phyloP scores from a whole-genome alignment of 2,888 invertebrate species.

The Penaeus monodon region DNA sequence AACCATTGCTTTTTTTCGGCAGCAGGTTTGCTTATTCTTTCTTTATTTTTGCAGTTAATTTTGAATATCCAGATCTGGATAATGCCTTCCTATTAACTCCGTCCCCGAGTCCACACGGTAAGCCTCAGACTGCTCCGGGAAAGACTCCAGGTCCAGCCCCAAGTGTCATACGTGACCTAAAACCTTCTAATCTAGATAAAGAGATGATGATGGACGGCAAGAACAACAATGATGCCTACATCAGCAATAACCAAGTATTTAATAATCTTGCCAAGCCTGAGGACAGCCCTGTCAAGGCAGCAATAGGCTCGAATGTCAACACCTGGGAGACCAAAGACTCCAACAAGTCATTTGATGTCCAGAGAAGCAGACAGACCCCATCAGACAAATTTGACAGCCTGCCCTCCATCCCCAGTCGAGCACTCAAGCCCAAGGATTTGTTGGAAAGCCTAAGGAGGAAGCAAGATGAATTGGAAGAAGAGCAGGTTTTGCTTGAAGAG shows the following conservation, averaged over 20 bases:
- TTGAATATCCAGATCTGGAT: constrained; percentile 61
- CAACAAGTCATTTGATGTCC: constrained; percentile 23
- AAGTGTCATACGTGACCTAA: constrained; percentile 26
- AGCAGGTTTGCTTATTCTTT: neutral
- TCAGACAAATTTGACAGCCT: constrained; percentile 37
- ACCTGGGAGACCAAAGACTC: constrained; percentile 42
- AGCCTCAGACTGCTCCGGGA: neutral
- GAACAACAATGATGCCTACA: constrained; percentile 24
- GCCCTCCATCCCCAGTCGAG: constrained; percentile 46
- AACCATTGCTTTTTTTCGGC: too few relatives aligned
- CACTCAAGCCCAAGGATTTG: constrained; percentile 60
- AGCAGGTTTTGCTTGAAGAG: constrained; percentile 54
- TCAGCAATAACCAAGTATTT: constrained; percentile 7
- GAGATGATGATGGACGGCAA: constrained; percentile 39
- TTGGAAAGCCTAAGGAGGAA: constrained; percentile 39
- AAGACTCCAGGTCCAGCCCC: constrained; percentile 9
- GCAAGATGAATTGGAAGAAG: constrained; percentile 55
- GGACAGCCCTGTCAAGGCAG: constrained; percentile 1
- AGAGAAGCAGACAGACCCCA: constrained; percentile 15
- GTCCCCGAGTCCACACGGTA: constrained; percentile 14
- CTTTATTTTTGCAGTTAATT: constrained; percentile 51
- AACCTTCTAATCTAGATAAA: constrained; percentile 35
- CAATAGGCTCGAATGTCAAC: constrained; percentile 33
- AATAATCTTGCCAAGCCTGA: neutral
- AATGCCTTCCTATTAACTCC: constrained; percentile 49